Conservation (phyloP, 2,113 vertebrate species). For the Nematolebias whitei region DNA sequence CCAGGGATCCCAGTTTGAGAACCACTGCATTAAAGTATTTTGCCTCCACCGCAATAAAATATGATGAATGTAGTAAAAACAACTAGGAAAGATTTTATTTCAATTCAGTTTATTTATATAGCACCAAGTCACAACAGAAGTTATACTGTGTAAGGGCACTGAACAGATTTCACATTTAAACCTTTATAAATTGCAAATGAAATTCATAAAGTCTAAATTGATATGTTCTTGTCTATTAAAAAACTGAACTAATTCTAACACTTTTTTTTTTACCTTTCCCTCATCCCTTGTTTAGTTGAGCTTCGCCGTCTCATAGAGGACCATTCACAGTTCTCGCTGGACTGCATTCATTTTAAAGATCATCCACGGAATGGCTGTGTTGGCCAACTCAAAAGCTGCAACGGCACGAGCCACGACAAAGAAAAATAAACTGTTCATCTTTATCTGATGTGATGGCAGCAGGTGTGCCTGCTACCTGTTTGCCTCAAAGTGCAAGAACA, state of each 20-base stretch:
- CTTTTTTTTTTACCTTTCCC: background rate
- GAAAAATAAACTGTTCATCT: slow-evolving; percentile 11
- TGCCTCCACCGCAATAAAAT: no score
- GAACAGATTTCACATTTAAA: no score
- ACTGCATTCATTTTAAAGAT: slow-evolving; percentile 79
- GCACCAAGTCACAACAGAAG: no score
- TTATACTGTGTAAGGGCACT: no score
- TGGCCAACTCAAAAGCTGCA: slow-evolving; percentile 78
- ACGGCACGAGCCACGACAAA: slow-evolving; percentile 64
- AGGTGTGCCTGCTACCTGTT: slow-evolving; percentile 12
- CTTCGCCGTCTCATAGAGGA: slow-evolving; percentile 79
- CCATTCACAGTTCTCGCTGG: slow-evolving; percentile 84
- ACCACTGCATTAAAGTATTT: no score
- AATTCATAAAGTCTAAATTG: background rate
- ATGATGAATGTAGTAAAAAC: no score
- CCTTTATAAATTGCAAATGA: no score
- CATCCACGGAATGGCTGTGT: slow-evolving; percentile 41
- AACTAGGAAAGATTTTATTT: no score
- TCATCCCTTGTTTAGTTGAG: slow-evolving; percentile 75
- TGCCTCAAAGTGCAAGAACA: slow-evolving; percentile 42
- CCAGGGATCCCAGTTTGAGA: no score
- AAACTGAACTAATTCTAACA: no score
- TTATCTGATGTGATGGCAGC: background rate
- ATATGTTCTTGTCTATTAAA: no score
- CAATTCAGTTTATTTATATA: no score